Evolutionary conservation across 1,140 invertebrate species (phyloP).

Genomic region (Rhagoletis zephyria): DNA sequence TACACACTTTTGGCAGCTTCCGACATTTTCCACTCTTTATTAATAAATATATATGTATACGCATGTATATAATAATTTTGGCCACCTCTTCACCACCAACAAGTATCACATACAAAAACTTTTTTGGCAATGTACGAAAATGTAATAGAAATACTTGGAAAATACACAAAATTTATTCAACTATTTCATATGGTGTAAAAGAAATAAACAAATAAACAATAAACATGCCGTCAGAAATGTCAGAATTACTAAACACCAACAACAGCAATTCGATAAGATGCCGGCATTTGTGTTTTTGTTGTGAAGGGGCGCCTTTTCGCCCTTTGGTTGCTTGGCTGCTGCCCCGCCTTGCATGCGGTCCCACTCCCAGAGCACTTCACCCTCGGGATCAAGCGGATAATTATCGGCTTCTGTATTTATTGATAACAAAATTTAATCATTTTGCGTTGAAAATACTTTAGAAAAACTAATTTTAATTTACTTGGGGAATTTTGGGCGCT

Average conservation of each 20-base stretch:
- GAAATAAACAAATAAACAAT: constrained; percentile 48
- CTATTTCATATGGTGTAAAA: constrained; percentile 48
- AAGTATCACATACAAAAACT: constrained; percentile 24
- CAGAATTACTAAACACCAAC: constrained; percentile 40
- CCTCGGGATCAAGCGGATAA: constrained; percentile 6
- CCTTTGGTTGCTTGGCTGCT: neutral
- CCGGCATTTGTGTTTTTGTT: neutral
- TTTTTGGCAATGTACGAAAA: constrained; percentile 27
- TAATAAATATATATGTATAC: constrained; percentile 34
- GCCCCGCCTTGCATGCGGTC: constrained; percentile 35
- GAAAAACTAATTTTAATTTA: neutral
- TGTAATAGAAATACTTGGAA: constrained; percentile 5
- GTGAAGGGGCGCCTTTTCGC: neutral
- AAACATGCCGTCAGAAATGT: constrained; percentile 41
- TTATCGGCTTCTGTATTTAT: neutral
- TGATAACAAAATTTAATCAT: neutral
- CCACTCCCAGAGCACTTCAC: constrained; percentile 32
- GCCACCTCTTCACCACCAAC: constrained; percentile 30
- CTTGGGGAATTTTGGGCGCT: neutral
- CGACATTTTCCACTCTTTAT: constrained; percentile 49
- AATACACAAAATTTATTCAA: constrained; percentile 25
- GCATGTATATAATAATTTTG: constrained; percentile 45
- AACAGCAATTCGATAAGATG: constrained; percentile 31
- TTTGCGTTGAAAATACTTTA: neutral
- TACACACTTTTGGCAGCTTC: constrained; percentile 53